These are phyloP conservation scores for Rosalia funebris DNA, from an alignment of 2,888 invertebrate species.

Conservation along the genomic window DNA sequence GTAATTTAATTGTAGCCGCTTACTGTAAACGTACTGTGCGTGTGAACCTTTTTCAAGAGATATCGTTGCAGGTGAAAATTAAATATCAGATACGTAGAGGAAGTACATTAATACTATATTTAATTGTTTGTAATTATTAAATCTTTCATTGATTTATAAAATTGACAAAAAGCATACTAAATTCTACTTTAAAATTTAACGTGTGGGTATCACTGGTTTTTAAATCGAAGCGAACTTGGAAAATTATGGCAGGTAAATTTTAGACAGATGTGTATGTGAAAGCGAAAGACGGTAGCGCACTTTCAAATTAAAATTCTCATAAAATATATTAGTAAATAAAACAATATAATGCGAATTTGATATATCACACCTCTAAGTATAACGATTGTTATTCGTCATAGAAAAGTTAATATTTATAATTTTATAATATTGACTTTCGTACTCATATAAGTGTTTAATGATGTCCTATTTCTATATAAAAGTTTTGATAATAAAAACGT, in stretches of 20 bases:
- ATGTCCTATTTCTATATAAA: slow-evolving; percentile 1
- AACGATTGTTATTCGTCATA: background rate
- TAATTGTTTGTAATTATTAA: too few relatives aligned
- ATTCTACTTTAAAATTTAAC: too few relatives aligned
- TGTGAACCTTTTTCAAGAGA: too few relatives aligned
- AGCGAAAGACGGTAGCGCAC: slow-evolving; percentile 44
- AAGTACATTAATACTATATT: too few relatives aligned
- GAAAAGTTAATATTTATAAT: slow-evolving; percentile 20
- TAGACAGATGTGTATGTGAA: slow-evolving; percentile 44
- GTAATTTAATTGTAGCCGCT: too few relatives aligned
- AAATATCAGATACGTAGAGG: too few relatives aligned
- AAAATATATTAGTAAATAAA: too few relatives aligned
- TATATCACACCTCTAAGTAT: background rate
- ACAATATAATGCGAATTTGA: background rate
- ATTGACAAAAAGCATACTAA: too few relatives aligned
- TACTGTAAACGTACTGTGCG: too few relatives aligned
- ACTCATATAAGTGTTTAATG: slow-evolving; percentile 9
- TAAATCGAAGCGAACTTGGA: slow-evolving; percentile 13
- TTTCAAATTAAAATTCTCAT: slow-evolving; percentile 45
- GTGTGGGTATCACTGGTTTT: slow-evolving; percentile 16
- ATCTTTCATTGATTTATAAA: too few relatives aligned
- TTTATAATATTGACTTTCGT: slow-evolving; percentile 14
- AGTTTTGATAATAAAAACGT: slow-evolving; percentile 18
- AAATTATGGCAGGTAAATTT: slow-evolving; percentile 36
- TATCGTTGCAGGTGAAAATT: too few relatives aligned